These are phyloP conservation scores for Corythoichthys haematopterus DNA, from an alignment of 2,113 vertebrate species.

Conservation along the genomic window DNA sequence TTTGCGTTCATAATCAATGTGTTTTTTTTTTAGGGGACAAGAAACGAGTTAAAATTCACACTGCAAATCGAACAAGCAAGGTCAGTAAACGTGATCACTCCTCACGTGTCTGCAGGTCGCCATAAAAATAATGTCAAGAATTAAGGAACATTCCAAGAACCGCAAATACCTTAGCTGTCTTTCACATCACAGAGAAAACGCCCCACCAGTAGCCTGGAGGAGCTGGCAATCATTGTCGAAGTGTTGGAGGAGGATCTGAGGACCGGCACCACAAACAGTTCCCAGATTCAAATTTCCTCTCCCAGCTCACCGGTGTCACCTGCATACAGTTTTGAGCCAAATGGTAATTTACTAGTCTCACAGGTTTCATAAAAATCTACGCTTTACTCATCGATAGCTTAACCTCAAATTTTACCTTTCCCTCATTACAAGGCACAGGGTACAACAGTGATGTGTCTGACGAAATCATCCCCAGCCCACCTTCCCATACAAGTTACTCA, in stretches of 20 bases:
- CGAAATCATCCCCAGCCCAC: slow-evolving; percentile 49
- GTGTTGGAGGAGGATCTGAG: slow-evolving; percentile 82
- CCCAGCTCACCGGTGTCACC: slow-evolving; percentile 5
- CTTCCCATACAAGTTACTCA: slow-evolving; percentile 26
- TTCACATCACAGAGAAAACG: slow-evolving; percentile 62
- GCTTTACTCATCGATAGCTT: neutral
- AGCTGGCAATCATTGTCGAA: slow-evolving; percentile 81
- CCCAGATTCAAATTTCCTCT: neutral
- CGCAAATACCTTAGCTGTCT: neutral
- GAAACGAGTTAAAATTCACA: slow-evolving; percentile 68
- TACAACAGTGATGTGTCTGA: slow-evolving; percentile 45
- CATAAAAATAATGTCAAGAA: neutral
- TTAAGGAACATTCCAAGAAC: slow-evolving; percentile 2
- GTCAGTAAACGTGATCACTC: slow-evolving; percentile 51
- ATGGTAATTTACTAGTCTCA: slow-evolving; percentile 24
- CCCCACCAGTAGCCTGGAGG: slow-evolving; percentile 71
- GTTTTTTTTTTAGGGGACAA: slow-evolving; percentile 58
- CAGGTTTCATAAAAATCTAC: neutral
- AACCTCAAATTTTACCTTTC: neutral
- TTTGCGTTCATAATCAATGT: neutral
- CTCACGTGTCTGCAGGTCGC: neutral
- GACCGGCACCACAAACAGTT: slow-evolving; percentile 23
- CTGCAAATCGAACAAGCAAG: slow-evolving; percentile 49
- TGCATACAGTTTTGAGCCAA: slow-evolving; percentile 11
- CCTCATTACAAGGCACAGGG: slow-evolving; percentile 7